Conservation (phyloP, 2,113 vertebrate species). For the Tringa solitaria region DNA sequence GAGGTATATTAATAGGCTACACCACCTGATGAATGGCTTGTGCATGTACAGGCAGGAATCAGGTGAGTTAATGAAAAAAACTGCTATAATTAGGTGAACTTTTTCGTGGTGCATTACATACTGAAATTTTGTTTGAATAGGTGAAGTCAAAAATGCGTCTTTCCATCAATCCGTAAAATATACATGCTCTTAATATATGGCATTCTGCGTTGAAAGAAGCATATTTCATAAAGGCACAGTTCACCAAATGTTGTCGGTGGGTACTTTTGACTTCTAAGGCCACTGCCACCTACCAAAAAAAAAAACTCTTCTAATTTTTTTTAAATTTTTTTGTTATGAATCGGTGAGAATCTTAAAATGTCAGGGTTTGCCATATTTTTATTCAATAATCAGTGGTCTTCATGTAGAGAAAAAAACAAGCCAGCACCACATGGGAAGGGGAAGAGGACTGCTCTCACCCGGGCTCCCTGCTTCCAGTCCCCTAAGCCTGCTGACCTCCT, state of each 20-base stretch:
- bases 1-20: conserved; percentile 5
- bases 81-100: background rate
- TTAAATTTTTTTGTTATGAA: background rate
- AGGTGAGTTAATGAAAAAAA: conserved; percentile 35
- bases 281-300: background rate
- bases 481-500: background rate
- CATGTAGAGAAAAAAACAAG: background rate
- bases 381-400: background rate
- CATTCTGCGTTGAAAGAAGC: background rate
- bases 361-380: background rate
- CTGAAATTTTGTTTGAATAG: conserved; percentile 53
- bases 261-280: background rate
- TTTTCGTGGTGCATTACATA: conserved; percentile 8
- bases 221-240: background rate
- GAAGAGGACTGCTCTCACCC: background rate
- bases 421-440: background rate
- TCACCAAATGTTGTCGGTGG: background rate
- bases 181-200: background rate
- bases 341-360: background rate
- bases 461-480: background rate
- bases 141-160: background rate
- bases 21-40: background rate
- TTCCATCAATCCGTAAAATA: conserved; percentile 53
- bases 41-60: background rate
- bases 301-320: background rate